A percentile compares a stretch with the other conserved stretches of the same genome.
Evolutionary conservation across 2,888 invertebrate genomes (phyloP).

Genomic region (Mesorhabditis sp.): DNA sequence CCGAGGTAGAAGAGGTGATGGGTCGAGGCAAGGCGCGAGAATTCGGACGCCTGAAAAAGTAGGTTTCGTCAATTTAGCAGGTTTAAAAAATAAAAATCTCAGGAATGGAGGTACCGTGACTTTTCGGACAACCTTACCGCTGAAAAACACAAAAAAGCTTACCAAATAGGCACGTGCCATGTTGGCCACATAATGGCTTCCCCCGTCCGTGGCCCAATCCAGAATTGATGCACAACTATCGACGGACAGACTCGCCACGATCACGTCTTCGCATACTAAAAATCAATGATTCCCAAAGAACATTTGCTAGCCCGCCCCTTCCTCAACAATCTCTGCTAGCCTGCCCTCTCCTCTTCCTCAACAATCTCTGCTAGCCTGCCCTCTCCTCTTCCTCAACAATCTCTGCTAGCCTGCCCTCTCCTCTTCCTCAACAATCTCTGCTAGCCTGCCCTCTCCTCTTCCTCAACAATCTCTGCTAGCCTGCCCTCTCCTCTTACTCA

Average conservation of each 20-base stretch:
- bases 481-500: neutral
- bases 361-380: neutral
- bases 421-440: neutral
- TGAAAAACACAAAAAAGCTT: neutral
- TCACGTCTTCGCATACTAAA: conserved; percentile 83
- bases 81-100: too few relatives aligned
- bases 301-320: too few relatives aligned
- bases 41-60: neutral
- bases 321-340: neutral
- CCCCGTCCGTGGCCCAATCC: conserved; percentile 83
- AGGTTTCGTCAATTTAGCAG: neutral
- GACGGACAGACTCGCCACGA: conserved; percentile 77
- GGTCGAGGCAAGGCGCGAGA: conserved; percentile 9
- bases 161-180: conserved; percentile 56
- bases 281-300: conserved; percentile 9
- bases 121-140: too few relatives aligned
- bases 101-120: too few relatives aligned
- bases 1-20: conserved; percentile 14
- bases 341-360: neutral
- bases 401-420: neutral
- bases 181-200: conserved; percentile 84
- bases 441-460: neutral
- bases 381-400: neutral
- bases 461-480: neutral
- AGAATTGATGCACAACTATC: conserved; percentile 79